These are phyloP conservation scores for Brachionus manjavacas DNA, from an alignment of 1,140 invertebrate species.

Conservation along the genomic window DNA sequence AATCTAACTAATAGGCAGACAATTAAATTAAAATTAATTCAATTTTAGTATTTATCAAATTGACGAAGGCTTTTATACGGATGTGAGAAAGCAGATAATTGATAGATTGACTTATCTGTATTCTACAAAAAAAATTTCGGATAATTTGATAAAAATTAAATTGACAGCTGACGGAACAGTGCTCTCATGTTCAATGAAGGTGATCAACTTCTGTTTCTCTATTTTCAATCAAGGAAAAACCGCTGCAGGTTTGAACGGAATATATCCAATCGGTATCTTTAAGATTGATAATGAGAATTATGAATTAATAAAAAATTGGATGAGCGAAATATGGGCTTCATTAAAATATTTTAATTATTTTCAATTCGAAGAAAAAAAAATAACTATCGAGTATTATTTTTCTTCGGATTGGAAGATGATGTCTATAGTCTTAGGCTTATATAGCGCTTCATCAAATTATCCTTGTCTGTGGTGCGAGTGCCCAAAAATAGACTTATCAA, in stretches of 20 bases:
- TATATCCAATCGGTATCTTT: neutral
- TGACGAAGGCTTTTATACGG: neutral
- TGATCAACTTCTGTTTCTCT: neutral
- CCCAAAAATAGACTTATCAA: neutral
- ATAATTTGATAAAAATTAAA: neutral
- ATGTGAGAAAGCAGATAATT: neutral
- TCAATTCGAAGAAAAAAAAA: neutral
- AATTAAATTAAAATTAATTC: neutral
- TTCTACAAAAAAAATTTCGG: neutral
- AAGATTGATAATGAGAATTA: neutral
- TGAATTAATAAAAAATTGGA: neutral
- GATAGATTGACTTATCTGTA: neutral
- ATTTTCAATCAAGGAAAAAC: neutral
- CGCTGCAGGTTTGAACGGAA: neutral
- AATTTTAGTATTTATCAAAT: neutral
- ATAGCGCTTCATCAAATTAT: neutral
- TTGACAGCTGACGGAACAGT: too few species aligned
- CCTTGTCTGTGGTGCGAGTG: constrained; percentile 16
- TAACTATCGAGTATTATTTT: constrained; percentile 12
- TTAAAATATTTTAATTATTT: neutral
- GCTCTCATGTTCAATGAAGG: neutral
- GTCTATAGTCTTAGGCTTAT: neutral
- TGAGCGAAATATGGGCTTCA: neutral
- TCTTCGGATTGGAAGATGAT: constrained; percentile 9
- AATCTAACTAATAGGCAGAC: too few species aligned